Base-by-base conservation (phyloP, 2,888 invertebrate species). In the Metalampra italica region DNA sequence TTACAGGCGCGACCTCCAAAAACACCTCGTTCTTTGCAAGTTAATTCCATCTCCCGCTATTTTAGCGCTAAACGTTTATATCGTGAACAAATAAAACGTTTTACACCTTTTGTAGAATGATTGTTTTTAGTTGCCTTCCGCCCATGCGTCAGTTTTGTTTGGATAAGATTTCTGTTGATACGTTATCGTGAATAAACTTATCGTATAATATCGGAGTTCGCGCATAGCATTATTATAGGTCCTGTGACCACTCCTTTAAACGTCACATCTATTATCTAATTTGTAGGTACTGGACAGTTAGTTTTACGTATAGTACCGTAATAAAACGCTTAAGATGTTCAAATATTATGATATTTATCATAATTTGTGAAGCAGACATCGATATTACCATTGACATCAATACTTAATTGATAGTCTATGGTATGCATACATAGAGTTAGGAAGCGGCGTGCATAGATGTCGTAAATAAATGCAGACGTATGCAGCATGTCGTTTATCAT, bases 401-500 rank as follows among this genome's bases (percentile, higher is more conserved):
- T 29, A 13, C 12, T 1, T 43, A 15, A 38, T 45, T 45, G 38
- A 45, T 45, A 49, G 38, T 47, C 45, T 29, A 43, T 38, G 40
- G 49, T 13, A 46, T 49, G 34, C 41, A 42, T 34, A 36, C 41
- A 42, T 34, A 36, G 42, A 48, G 50, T 55, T 51, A 59, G 59
- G 60, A 57, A 63, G 57, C 55, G 43, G 49, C 43, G 57, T 57
- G 59, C 59, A 62, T 59, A 60, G 56, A 46, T 56, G 60, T 58
- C 60, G 73, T 78, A 74, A 75, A 75, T 78, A 77, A 72, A 66
- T 55, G 60, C 58, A 58, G 59, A 57, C 59, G 61, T 69, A 70
- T 71, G 62, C 67, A 69, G 60, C 65, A 65, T 75, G 68, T 71
- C 73, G 73, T 83, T 82, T 76, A 81, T 83, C 82, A 82, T 81